Percentiles rank a stretch among this genome's conserved stretches.
These are phyloP conservation scores for Pogona vitticeps DNA, from an alignment of 2,113 vertebrate genomes.

Conservation along the genomic window DNA sequence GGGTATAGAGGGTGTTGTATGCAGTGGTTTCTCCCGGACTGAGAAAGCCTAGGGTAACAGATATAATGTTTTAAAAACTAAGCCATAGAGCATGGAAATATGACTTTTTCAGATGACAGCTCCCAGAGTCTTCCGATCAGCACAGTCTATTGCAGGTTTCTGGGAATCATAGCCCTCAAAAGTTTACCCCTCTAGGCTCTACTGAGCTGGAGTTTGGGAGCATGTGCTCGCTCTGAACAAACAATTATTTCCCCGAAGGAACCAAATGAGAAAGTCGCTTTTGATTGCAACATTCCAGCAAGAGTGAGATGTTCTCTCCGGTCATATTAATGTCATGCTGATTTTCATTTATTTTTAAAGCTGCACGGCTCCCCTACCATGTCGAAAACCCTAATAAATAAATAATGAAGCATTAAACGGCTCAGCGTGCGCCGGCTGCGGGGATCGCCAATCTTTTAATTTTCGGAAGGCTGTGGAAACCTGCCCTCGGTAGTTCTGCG, in stretches of 20 bases:
- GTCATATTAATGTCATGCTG: slow-evolving; percentile 68
- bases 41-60: not conserved
- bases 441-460: slow-evolving; percentile 58
- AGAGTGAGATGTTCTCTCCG: slow-evolving; percentile 62
- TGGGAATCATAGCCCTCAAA: no score
- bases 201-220: slow-evolving; percentile 11
- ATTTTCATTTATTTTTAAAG: slow-evolving; percentile 68
- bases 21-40: not conserved
- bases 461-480: slow-evolving; percentile 47
- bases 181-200: no score
- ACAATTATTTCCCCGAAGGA: slow-evolving; percentile 50
- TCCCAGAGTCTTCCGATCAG: no score
- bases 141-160: no score
- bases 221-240: slow-evolving; percentile 51
- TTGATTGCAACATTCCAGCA: slow-evolving; percentile 61
- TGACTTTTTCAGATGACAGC: no score
- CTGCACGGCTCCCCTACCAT: slow-evolving; percentile 38
- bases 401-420: slow-evolving; percentile 49
- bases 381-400: slow-evolving; percentile 65
- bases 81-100: no score
- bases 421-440: slow-evolving; percentile 24
- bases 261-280: slow-evolving; percentile 54
- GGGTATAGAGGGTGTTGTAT: not conserved
- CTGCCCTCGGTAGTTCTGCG: slow-evolving; percentile 28
- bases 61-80: not conserved